phyloP scores from a whole-genome alignment of 1,140 invertebrate species.

The Apis laboriosa region DNA sequence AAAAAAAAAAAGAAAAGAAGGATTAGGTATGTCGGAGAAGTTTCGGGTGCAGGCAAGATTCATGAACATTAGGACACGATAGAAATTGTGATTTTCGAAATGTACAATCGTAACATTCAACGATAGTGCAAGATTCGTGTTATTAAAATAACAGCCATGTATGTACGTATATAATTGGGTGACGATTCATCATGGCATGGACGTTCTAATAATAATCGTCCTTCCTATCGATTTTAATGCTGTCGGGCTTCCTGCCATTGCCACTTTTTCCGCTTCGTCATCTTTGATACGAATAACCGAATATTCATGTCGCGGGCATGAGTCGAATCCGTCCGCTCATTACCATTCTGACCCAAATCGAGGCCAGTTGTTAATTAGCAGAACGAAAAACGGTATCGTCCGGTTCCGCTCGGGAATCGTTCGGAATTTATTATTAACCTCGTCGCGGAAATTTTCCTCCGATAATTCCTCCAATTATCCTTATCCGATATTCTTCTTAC shows the following conservation, averaged over 20 bases:
- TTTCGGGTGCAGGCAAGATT: neutral
- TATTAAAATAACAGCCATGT: too few relatives aligned
- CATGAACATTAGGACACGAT: neutral
- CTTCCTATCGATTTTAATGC: constrained; percentile 35
- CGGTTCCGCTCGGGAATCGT: constrained; percentile 27
- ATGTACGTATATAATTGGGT: too few relatives aligned
- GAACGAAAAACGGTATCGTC: constrained; percentile 46
- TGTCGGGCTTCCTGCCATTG: constrained; percentile 39
- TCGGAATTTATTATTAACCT: constrained; percentile 4
- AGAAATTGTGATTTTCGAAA: too few relatives aligned
- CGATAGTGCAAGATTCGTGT: too few relatives aligned
- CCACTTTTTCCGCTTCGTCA: constrained; percentile 43
- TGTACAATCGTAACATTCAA: too few relatives aligned
- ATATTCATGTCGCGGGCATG: constrained; percentile 26
- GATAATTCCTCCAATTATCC: too few relatives aligned
- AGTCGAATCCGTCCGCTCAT: neutral
- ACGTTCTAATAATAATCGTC: constrained; percentile 19
- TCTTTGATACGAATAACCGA: constrained; percentile 18
- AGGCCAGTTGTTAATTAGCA: constrained; percentile 22
- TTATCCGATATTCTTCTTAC: too few relatives aligned
- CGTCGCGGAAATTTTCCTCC: neutral
- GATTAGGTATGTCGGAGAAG: constrained; percentile 9
- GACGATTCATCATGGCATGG: neutral
- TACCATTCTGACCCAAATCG: constrained; percentile 35
- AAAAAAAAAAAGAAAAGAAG: too few relatives aligned